Evolutionary conservation across 2,888 invertebrate genomes (phyloP), one percentile per base, ranked within the genome.

Genomic region (Galerucella pusilla): DNA sequence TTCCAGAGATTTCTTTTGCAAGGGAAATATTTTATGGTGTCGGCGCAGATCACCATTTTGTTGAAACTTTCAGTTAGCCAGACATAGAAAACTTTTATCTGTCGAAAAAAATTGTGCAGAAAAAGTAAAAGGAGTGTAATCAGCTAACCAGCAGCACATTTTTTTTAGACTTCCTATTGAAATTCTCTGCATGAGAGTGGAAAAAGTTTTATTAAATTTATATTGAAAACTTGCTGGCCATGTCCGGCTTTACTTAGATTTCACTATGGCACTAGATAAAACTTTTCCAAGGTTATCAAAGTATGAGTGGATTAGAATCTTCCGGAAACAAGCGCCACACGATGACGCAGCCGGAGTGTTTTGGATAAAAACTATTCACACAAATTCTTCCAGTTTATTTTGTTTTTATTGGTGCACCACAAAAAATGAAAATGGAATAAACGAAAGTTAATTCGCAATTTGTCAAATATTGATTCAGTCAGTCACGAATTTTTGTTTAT

Each of bases 21-120:
- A 71, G 65, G 71, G 71, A 71, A 65, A 71, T 71, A 71, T 71
- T 71, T 71, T 65, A 71, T 65, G 65, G 71, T 71, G 71, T 71
- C 71, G 65, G 46, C 25, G 45, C 46, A 65, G 71, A 71, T 71
- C 71, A 71, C 65, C 57, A 45, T 71, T 59, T 65, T 25, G 65
- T 71, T 65, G 57, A 65, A 71, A 71, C 71, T 71, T 71, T 59
- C 65, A 65, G 71, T 71, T 57, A 71, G 46, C 59, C 71, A 64
- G 70, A 70, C 70, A 70, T 70, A 61, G 42, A 46, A 45, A 65
- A 71, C 71, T 71, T 71, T 71, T 71, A 65, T 71, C 71, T 71
- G 71, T 65, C 46, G 20, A 57, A 71, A 71, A 59, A 71, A 71
- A 71, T 71, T 49, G 46, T 12, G 10, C 46, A 16, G 28, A 59